Percentiles rank a stretch among this genome's conserved stretches.
phyloP scores from a whole-genome alignment of 1,140 invertebrate genomes.

The Diprion similis region DNA sequence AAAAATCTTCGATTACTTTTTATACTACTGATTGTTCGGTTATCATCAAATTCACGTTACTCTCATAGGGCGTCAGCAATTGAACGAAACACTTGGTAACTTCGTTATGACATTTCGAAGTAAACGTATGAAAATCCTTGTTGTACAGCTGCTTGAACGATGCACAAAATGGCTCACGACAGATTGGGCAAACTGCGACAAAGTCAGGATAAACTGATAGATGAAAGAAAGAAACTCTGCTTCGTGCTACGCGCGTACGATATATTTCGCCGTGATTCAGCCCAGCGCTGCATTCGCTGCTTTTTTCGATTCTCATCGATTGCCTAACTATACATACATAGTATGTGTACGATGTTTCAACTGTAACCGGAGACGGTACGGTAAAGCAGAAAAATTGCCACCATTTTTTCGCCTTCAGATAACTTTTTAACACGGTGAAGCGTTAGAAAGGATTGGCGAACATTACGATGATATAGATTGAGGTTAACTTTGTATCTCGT shows the following conservation, averaged over 20 bases:
- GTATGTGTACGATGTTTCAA: too few species aligned
- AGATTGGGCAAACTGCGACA: neutral
- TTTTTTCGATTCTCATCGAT: neutral
- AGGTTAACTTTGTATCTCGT: too few species aligned
- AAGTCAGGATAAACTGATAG: neutral
- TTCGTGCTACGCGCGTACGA: neutral
- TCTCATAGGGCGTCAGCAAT: slow-evolving; percentile 24
- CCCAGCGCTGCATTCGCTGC: neutral
- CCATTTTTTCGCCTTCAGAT: too few species aligned
- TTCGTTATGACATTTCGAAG: slow-evolving; percentile 49
- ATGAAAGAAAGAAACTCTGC: slow-evolving; percentile 4
- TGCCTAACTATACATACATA: too few species aligned
- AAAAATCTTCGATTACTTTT: slow-evolving; percentile 12
- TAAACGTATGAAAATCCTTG: slow-evolving; percentile 46
- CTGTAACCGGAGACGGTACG: too few species aligned
- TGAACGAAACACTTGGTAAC: slow-evolving; percentile 27
- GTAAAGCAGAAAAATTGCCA: too few species aligned
- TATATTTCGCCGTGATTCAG: neutral
- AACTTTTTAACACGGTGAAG: too few species aligned
- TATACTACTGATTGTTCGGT: slow-evolving; percentile 3
- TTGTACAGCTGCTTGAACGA: slow-evolving; percentile 55
- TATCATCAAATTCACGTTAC: neutral
- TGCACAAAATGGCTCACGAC: slow-evolving; percentile 57
- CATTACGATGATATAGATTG: too few species aligned
- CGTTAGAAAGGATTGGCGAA: too few species aligned